These are phyloP conservation scores for Microcebus tavaratra DNA, from an alignment of 2,113 vertebrate genomes.

Conservation along the genomic window DNA sequence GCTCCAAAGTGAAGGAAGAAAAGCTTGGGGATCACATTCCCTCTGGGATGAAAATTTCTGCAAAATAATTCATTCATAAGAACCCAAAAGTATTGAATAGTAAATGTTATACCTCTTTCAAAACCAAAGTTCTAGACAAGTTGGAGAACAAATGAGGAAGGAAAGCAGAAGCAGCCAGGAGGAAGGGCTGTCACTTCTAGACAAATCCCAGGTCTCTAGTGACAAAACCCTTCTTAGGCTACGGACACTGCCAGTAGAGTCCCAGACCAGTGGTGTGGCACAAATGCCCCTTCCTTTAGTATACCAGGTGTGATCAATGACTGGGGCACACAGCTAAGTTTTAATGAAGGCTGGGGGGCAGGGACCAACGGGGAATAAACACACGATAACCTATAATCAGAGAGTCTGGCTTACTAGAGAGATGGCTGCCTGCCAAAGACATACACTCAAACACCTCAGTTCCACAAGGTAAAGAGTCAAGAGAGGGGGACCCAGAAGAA, in stretches of 20 bases:
- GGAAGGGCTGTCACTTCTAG: not conserved
- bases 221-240: not conserved
- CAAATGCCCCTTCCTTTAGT: not conserved
- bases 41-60: not conserved
- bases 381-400: not conserved
- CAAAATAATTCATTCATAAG: not conserved
- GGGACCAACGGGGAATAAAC: not conserved
- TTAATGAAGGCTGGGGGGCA: not conserved
- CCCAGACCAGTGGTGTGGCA: not conserved
- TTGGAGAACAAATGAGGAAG: not conserved
- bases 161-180: not conserved
- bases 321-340: not conserved
- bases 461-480: not conserved
- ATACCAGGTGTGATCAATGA: not conserved
- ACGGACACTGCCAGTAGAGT: too few relatives aligned
- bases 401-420: not conserved
- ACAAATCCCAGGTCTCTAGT: not conserved
- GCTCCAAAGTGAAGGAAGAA: not conserved
- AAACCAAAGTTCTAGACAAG: not conserved
- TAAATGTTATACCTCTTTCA: not conserved
- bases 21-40: not conserved
- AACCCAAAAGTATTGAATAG: not conserved
- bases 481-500: not conserved
- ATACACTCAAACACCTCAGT: not conserved
- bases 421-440: not conserved